phyloP scores from a whole-genome alignment of 2,797 vertebrate species.

The Falco columbarius region DNA sequence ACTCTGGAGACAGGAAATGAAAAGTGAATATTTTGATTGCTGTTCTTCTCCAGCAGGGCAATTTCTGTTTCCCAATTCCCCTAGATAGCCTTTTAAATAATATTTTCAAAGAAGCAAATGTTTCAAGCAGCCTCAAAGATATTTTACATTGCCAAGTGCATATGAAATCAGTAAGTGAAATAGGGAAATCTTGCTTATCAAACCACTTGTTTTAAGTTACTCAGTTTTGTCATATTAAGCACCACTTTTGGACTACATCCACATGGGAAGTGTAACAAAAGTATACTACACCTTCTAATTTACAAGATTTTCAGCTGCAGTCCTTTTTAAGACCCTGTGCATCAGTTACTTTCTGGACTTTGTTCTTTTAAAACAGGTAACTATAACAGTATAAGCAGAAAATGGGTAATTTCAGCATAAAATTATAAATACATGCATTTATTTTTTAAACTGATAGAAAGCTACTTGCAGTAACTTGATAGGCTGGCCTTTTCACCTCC shows the following conservation, averaged over 20 bases:
- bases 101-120: not conserved
- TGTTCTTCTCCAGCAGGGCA: not conserved
- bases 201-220: not conserved
- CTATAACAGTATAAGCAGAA: not conserved
- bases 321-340: not conserved
- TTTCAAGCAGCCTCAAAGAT: not conserved
- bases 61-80: not conserved
- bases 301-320: not conserved
- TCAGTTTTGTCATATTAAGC: not conserved
- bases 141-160: not conserved
- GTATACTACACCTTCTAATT: not conserved
- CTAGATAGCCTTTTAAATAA: not conserved
- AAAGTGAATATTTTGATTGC: not conserved
- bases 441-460: not conserved
- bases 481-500: not conserved
- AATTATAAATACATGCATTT: not conserved
- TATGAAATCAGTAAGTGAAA: constrained; percentile 15
- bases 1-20: not conserved
- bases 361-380: not conserved
- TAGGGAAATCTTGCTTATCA: not conserved
- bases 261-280: not conserved
- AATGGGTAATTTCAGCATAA: not conserved
- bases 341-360: not conserved
- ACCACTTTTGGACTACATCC: not conserved
- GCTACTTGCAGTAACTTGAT: not conserved